A percentile compares a stretch with the other conserved stretches of the same genome.
Evolutionary conservation across 2,113 vertebrate genomes (phyloP).

Genomic region (Vireo altiloquus): DNA sequence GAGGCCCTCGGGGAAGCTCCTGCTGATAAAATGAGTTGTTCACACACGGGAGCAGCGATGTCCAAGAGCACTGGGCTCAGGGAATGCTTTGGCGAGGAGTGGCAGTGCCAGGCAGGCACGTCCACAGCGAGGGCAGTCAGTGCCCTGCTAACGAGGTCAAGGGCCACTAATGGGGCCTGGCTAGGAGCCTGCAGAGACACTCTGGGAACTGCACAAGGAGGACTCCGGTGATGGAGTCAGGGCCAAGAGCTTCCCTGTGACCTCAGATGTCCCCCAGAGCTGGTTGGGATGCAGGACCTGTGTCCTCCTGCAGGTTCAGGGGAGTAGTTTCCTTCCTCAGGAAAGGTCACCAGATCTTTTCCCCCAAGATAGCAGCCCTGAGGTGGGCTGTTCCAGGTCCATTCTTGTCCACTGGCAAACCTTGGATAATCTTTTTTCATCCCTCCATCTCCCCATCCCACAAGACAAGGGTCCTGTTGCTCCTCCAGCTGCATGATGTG

Average conservation of each 20-base stretch:
- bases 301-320: not conserved
- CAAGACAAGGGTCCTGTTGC: accelerated
- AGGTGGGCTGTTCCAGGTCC: not conserved
- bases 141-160: not conserved
- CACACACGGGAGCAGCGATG: accelerated
- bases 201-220: not conserved
- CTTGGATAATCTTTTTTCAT: not conserved
- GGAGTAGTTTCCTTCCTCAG: not conserved
- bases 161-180: not conserved
- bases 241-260: not conserved
- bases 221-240: accelerated
- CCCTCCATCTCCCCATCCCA: not conserved
- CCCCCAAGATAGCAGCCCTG: not conserved
- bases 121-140: not conserved
- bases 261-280: not conserved
- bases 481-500: not conserved
- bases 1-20: accelerated
- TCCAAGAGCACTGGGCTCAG: not conserved
- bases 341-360: not conserved
- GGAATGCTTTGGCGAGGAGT: not conserved
- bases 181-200: not conserved
- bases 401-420: not conserved
- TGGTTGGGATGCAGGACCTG: not conserved
- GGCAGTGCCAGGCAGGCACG: not conserved
- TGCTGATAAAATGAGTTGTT: not conserved